Conservation (phyloP, 2,113 vertebrate species). For the Uropsilus gracilis region DNA sequence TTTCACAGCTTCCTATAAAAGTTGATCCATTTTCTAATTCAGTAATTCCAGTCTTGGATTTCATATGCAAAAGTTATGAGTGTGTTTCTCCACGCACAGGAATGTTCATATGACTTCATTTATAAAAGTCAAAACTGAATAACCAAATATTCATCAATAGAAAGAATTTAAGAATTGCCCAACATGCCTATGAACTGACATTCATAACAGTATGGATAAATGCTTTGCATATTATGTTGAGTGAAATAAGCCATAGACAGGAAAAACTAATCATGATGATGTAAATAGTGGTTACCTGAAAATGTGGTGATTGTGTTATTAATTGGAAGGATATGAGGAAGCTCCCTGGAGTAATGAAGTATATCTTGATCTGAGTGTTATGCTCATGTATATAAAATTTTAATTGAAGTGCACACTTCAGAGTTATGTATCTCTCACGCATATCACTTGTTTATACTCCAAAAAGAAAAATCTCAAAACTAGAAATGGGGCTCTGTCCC, state of each 20-base stretch:
- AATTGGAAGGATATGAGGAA: not conserved
- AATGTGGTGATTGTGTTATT: not conserved
- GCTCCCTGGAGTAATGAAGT: not conserved
- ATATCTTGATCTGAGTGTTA: not conserved
- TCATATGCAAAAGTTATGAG: not conserved
- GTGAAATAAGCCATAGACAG: not conserved
- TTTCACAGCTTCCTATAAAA: not conserved
- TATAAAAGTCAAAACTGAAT: no score
- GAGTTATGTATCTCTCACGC: not conserved
- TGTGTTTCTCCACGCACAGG: not conserved
- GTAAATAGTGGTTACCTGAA: not conserved
- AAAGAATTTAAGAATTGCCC: not conserved
- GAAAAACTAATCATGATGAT: not conserved
- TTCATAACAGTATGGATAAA: not conserved
- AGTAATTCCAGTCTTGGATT: not conserved
- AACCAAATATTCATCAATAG: not conserved
- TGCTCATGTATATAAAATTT: not conserved
- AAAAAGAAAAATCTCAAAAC: not conserved
- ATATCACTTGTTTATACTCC: not conserved
- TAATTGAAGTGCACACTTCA: not conserved
- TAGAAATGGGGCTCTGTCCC: not conserved
- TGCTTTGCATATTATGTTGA: not conserved
- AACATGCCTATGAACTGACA: not conserved
- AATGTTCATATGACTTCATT: no score
- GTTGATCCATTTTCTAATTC: not conserved